Conservation (phyloP, 2,113 vertebrate genomes). For the Trogon surrucura region DNA sequence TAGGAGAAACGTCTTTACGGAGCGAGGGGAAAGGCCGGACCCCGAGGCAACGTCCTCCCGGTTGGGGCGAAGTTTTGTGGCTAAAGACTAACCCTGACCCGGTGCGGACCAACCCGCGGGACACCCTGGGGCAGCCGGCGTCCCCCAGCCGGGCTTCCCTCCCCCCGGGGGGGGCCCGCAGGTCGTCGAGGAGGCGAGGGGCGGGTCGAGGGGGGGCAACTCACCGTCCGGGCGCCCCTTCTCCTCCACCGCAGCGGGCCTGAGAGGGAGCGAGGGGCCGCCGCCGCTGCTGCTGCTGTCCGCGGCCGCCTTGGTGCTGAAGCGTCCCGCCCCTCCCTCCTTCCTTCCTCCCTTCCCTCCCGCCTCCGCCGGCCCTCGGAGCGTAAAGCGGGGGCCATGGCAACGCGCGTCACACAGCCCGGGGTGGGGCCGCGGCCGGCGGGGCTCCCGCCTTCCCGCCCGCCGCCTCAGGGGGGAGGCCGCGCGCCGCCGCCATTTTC, state of each 20-base stretch:
- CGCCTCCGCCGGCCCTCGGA: constrained; percentile 68
- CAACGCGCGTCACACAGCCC: constrained; percentile 84
- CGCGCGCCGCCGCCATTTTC: neutral
- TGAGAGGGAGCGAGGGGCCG: neutral
- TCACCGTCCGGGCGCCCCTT: too few species aligned
- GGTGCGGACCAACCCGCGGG: too few species aligned
- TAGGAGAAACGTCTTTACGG: fast-evolving
- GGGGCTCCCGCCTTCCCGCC: neutral
- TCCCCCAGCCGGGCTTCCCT: too few species aligned
- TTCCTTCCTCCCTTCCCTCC: constrained; percentile 21
- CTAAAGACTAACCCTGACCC: neutral
- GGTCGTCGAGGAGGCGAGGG: too few species aligned
- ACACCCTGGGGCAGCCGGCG: too few species aligned
- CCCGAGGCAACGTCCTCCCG: fast-evolving
- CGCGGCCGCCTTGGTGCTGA: constrained; percentile 81
- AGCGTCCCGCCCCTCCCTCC: constrained; percentile 42
- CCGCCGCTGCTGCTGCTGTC: constrained; percentile 71
- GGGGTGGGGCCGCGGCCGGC: constrained; percentile 57
- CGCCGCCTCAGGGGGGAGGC: neutral
- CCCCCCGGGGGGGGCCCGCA: too few species aligned
- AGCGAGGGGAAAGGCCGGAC: neutral
- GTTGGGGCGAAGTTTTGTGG: neutral
- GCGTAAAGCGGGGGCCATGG: constrained; percentile 87
- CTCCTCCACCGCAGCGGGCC: neutral
- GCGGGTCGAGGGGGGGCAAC: too few species aligned